Percentiles rank a stretch among this genome's conserved stretches.
These are phyloP conservation scores for Clarias batrachus DNA, from an alignment of 2,113 vertebrate species.

Conservation along the genomic window DNA sequence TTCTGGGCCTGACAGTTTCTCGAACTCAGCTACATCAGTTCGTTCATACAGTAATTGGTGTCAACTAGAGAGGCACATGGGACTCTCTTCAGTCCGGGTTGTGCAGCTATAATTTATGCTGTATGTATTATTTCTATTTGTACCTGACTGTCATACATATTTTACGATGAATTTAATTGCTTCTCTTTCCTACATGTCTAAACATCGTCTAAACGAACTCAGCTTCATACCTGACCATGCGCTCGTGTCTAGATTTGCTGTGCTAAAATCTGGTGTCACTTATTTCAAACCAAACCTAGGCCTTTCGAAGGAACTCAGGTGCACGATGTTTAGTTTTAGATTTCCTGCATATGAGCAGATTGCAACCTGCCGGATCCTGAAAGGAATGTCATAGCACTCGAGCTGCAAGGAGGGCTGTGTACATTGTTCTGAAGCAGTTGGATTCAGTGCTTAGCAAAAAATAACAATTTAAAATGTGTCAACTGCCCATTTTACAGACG, in stretches of 20 bases:
- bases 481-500: background rate
- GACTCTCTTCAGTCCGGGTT: background rate
- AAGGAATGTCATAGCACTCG: slow-evolving; percentile 47
- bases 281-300: slow-evolving; percentile 61
- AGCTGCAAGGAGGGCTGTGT: background rate
- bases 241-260: background rate
- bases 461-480: background rate
- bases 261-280: slow-evolving; percentile 64
- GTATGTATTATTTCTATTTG: background rate
- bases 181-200: background rate
- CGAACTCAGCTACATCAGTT: background rate
- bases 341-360: slow-evolving; percentile 48
- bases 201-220: background rate
- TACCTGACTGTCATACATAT: background rate
- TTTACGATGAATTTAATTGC: background rate
- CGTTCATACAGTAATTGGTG: background rate
- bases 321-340: slow-evolving; percentile 42
- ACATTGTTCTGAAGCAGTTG: background rate
- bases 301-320: slow-evolving; percentile 59
- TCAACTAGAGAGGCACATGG: background rate
- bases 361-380: slow-evolving; percentile 11
- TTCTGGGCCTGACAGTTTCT: background rate
- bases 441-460: background rate
- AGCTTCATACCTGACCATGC: background rate
- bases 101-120: background rate